Percentiles rank a stretch among this genome's conserved stretches.
Evolutionary conservation across 1,140 invertebrate species (phyloP).

Genomic region (Drosophila lini): DNA sequence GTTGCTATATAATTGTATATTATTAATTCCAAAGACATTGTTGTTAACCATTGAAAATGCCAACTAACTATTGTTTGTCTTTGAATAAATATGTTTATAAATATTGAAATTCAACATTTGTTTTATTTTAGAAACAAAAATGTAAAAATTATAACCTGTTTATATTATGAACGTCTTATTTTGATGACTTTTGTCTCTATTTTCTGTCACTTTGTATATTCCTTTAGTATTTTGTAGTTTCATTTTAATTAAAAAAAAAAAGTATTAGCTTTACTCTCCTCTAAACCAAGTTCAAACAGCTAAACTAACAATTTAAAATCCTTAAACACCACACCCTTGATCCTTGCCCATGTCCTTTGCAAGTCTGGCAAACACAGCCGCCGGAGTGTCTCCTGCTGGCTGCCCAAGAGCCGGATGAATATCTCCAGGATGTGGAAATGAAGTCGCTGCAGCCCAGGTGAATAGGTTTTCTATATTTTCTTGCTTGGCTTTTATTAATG

Average conservation of each 20-base stretch:
- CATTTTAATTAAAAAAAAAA: too few species aligned
- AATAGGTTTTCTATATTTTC: neutral
- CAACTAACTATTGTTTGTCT: neutral
- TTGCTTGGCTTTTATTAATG: neutral
- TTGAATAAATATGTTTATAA: neutral
- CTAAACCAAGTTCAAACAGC: neutral
- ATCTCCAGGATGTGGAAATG: slow-evolving; percentile 7
- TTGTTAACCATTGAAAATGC: neutral
- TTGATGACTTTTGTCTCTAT: neutral
- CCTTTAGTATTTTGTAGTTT: neutral
- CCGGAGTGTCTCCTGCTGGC: slow-evolving; percentile 31
- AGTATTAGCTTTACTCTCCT: neutral
- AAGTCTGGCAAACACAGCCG: slow-evolving; percentile 11
- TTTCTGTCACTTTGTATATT: neutral
- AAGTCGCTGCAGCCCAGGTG: slow-evolving; percentile 22
- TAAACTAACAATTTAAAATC: slow-evolving; percentile 24
- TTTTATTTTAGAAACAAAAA: neutral
- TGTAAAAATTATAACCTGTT: neutral
- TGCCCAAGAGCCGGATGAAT: slow-evolving; percentile 19
- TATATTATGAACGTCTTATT: neutral
- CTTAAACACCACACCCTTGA: slow-evolving; percentile 2
- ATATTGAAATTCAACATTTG: neutral
- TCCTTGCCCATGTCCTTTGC: slow-evolving; percentile 1
- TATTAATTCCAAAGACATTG: neutral
- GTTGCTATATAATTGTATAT: slow-evolving; percentile 3